Conservation (phyloP, 1,140 invertebrate species). For the Eulimnadia texana region DNA sequence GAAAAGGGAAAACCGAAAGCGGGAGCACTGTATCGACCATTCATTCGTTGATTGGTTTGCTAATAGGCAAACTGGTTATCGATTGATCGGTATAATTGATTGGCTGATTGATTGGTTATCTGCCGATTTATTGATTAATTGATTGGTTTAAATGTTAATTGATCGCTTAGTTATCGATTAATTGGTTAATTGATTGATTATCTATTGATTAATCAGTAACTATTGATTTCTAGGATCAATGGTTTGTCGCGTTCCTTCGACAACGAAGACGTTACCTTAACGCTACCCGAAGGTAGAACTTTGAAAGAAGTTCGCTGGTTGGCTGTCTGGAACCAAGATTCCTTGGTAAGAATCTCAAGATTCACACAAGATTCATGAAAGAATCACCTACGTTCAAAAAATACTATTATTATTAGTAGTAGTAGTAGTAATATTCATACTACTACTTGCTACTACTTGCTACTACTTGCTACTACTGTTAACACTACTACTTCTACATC, state of each 20-base stretch:
- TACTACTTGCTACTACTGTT: too few relatives aligned
- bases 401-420: background rate
- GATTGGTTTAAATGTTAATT: too few relatives aligned
- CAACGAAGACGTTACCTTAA: conserved; percentile 62
- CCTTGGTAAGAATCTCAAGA: too few relatives aligned
- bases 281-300: conserved; percentile 69
- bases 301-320: conserved; percentile 70
- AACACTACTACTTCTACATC: too few relatives aligned
- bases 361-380: conserved; percentile 21
- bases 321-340: conserved; percentile 78
- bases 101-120: too few relatives aligned
- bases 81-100: background rate
- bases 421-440: too few relatives aligned
- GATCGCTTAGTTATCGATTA: background rate
- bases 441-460: too few relatives aligned
- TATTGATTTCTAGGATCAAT: conserved; percentile 36
- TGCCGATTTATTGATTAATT: too few relatives aligned
- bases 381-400: background rate
- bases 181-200: background rate
- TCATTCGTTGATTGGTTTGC: too few relatives aligned
- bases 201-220: background rate
- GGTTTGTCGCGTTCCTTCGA: conserved; percentile 52
- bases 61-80: background rate
- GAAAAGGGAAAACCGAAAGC: too few relatives aligned
- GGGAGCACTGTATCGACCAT: too few relatives aligned